phyloP scores from a whole-genome alignment of 1,140 invertebrate genomes.

The Trachymyrmex septentrionalis region DNA sequence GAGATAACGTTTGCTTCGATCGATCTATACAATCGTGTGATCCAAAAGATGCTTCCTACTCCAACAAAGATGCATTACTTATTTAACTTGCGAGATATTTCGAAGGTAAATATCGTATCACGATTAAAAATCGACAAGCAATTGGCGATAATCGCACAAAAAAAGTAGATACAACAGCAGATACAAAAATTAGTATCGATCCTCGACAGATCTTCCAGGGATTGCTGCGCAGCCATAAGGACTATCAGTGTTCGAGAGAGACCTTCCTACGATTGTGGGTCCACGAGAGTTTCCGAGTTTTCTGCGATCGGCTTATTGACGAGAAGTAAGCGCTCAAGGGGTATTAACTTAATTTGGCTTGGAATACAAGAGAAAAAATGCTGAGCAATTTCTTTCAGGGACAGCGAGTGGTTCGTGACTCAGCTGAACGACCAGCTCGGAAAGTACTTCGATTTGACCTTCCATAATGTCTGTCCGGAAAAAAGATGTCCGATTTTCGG shows the following conservation, averaged over 20 bases:
- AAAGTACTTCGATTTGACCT: conserved; percentile 92
- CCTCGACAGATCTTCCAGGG: conserved; percentile 90
- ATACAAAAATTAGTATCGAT: conserved; percentile 59
- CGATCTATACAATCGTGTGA: conserved; percentile 91
- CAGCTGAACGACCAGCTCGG: conserved; percentile 91
- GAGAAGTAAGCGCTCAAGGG: conserved; percentile 87
- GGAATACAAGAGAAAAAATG: conserved; percentile 13
- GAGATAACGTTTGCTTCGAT: conserved; percentile 90
- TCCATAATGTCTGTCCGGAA: conserved; percentile 92
- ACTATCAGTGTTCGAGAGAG: conserved; percentile 91
- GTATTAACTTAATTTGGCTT: conserved; percentile 54
- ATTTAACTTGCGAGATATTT: conserved; percentile 95
- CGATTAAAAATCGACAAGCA: background rate
- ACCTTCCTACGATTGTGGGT: conserved; percentile 93
- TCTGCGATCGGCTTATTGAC: conserved; percentile 93
- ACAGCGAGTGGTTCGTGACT: conserved; percentile 91
- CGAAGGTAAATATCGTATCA: conserved; percentile 87
- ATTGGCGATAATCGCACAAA: background rate
- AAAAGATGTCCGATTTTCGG: conserved; percentile 92
- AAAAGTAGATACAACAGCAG: background rate
- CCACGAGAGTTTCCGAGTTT: conserved; percentile 94
- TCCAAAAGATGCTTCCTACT: conserved; percentile 92
- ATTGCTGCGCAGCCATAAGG: conserved; percentile 91
- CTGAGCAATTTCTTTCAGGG: conserved; percentile 85
- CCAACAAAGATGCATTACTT: conserved; percentile 96